phyloP scores from a whole-genome alignment of 1,140 invertebrate genomes.

The Halictus rubicundus region DNA sequence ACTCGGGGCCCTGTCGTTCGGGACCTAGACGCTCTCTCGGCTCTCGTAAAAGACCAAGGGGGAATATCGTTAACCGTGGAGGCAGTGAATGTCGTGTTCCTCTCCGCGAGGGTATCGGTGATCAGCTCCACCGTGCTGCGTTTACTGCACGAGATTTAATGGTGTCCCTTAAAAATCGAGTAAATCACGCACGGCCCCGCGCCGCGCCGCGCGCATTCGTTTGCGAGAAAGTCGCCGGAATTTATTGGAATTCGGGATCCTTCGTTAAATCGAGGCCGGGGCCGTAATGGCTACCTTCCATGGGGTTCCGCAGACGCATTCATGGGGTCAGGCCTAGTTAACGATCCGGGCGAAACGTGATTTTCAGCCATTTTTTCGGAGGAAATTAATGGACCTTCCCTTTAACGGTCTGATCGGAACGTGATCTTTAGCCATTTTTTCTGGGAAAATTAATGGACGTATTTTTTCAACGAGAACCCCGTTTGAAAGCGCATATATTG shows the following conservation, averaged over 20 bases:
- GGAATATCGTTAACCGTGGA: conserved; percentile 38
- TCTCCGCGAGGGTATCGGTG: conserved; percentile 24
- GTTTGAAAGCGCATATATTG: too few relatives aligned
- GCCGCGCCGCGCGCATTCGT: not conserved
- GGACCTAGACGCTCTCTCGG: not conserved
- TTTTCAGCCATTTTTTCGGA: too few relatives aligned
- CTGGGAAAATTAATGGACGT: too few relatives aligned
- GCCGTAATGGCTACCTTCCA: not conserved
- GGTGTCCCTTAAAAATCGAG: conserved; percentile 25
- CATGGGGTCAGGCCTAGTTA: too few relatives aligned
- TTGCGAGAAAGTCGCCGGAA: not conserved
- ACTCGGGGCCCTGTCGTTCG: not conserved
- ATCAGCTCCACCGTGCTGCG: not conserved
- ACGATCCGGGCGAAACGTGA: too few relatives aligned
- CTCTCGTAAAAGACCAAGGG: conserved; percentile 46
- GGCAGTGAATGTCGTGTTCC: conserved; percentile 32
- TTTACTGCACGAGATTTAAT: conserved; percentile 18
- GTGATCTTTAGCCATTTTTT: too few relatives aligned
- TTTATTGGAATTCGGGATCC: not conserved
- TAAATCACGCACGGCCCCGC: conserved; percentile 18
- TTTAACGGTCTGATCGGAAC: too few relatives aligned
- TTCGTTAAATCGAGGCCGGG: not conserved
- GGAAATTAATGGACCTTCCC: too few relatives aligned
- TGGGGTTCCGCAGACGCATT: too few relatives aligned
- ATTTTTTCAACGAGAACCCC: too few relatives aligned